Evolutionary conservation across 2,797 vertebrate species (phyloP).

Genomic region (Poecilia velifera): DNA sequence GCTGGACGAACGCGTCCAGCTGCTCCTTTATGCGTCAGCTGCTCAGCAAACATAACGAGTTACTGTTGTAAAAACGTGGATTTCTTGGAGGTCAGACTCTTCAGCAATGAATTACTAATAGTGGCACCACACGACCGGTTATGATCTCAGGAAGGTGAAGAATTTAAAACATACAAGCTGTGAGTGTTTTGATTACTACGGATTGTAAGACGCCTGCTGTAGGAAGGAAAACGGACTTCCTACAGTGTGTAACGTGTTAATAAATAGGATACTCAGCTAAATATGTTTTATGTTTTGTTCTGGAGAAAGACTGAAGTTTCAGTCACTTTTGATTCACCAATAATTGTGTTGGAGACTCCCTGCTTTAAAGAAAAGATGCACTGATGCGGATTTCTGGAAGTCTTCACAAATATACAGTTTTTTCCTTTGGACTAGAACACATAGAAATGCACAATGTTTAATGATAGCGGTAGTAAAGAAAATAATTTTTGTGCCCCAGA

Average conservation of each 20-base stretch:
- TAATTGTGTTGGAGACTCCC: too few relatives aligned
- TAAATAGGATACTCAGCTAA: neutral
- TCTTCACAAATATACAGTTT: neutral
- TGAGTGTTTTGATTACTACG: neutral
- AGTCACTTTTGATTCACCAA: neutral
- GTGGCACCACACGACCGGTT: neutral
- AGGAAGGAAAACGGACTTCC: neutral
- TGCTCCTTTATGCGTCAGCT: constrained; percentile 22
- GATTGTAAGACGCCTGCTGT: neutral
- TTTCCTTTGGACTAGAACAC: neutral
- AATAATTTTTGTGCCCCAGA: too few relatives aligned
- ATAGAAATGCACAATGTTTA: neutral
- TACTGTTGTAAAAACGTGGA: neutral
- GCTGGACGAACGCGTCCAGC: constrained; percentile 55
- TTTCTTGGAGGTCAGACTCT: neutral
- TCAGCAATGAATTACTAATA: neutral
- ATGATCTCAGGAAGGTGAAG: neutral
- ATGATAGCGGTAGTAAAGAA: too few relatives aligned
- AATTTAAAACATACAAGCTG: neutral
- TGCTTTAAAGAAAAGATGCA: neutral
- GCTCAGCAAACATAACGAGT: neutral
- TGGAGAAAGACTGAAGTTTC: neutral
- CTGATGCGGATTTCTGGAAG: neutral
- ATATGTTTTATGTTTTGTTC: neutral
- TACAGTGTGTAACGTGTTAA: neutral